phyloP scores from a whole-genome alignment of 2,113 vertebrate species.

The Girardinichthys multiradiatus region DNA sequence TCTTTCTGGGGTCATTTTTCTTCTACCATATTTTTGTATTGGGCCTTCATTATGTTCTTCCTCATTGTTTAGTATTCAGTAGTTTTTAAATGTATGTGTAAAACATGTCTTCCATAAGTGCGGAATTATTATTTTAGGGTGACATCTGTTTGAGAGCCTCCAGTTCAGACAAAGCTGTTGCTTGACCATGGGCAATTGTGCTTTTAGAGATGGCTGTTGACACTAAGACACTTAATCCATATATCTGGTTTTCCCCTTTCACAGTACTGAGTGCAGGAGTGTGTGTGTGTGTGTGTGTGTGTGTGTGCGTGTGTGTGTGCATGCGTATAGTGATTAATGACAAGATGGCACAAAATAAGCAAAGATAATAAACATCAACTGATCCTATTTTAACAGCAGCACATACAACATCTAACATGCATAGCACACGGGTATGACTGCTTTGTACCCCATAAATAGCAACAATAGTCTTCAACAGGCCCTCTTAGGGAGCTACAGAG shows the following conservation, averaged over 20 bases:
- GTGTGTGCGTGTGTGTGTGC: too few relatives aligned
- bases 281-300: too few relatives aligned
- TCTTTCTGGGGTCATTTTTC: neutral
- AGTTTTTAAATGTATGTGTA: constrained; percentile 15
- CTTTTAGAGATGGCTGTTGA: too few relatives aligned
- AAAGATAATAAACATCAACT: neutral
- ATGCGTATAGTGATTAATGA: neutral
- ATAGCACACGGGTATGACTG: constrained; percentile 20
- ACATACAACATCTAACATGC: neutral
- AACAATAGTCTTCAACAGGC: constrained; percentile 55
- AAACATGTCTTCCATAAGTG: constrained; percentile 32
- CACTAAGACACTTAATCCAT: too few relatives aligned
- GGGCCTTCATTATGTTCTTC: neutral
- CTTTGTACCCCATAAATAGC: constrained; percentile 52
- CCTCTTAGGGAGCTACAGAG: constrained; percentile 30
- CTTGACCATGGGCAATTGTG: too few relatives aligned
- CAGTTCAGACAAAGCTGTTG: neutral
- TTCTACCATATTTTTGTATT: constrained; percentile 6
- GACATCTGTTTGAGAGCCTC: constrained; percentile 62
- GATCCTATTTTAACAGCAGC: constrained; percentile 36
- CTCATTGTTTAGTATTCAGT: constrained; percentile 5
- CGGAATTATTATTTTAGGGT: constrained; percentile 44
- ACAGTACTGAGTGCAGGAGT: too few relatives aligned
- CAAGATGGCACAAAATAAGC: neutral
- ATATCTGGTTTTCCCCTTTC: too few relatives aligned